Evolutionary conservation across 2,113 vertebrate genomes (phyloP).

Genomic region (Xenus cinereus): DNA sequence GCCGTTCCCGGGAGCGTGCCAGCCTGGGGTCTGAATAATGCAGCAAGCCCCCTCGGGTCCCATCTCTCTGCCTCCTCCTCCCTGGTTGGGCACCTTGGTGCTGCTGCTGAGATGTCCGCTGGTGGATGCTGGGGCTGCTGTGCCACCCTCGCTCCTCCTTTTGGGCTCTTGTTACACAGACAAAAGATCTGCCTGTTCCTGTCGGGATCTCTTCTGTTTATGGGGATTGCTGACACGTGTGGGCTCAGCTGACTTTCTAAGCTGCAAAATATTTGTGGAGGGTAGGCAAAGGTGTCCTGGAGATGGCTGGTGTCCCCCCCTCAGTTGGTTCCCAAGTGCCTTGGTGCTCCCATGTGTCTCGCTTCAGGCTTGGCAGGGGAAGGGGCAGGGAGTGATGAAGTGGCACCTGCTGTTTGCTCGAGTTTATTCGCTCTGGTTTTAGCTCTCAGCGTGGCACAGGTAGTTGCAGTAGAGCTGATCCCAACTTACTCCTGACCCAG

Average conservation of each 20-base stretch:
- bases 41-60: background rate
- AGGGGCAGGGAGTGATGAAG: background rate
- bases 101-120: background rate
- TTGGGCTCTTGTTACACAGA: background rate
- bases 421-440: background rate
- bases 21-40: background rate
- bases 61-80: background rate
- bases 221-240: background rate
- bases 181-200: background rate
- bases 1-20: background rate
- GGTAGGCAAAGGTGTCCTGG: background rate
- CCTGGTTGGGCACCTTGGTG: background rate
- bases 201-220: background rate
- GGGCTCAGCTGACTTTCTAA: background rate
- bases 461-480: background rate
- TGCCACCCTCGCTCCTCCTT: background rate
- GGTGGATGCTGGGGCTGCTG: background rate
- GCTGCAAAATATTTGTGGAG: background rate
- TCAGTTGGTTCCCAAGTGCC: background rate
- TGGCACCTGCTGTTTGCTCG: background rate
- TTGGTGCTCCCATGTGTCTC: background rate
- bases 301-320: background rate
- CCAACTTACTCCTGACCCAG: constrained; percentile 35
- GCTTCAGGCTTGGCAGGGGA: background rate
- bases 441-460: constrained; percentile 1